phyloP scores from a whole-genome alignment of 2,113 vertebrate species.

The Dicerorhinus sumatrensis region DNA sequence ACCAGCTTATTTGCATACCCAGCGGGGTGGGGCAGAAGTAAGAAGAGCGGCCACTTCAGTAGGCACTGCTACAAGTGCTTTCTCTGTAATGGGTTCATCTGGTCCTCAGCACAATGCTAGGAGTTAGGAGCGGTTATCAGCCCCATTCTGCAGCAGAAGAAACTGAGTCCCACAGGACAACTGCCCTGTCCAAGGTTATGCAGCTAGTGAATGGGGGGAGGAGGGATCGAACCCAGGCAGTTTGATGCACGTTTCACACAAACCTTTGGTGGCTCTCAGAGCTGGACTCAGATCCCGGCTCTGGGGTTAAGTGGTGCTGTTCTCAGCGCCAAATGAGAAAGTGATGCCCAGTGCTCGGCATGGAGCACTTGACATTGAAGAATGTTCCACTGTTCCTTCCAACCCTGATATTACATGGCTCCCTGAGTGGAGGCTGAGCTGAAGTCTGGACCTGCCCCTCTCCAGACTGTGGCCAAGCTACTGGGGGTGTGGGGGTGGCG shows the following conservation, averaged over 20 bases:
- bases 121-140: neutral
- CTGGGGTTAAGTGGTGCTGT: neutral
- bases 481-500: accelerated
- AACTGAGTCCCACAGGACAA: neutral
- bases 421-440: neutral
- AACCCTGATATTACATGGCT: neutral
- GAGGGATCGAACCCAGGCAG: neutral
- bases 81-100: neutral
- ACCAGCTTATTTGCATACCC: neutral
- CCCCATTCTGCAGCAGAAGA: neutral
- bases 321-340: neutral
- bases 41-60: neutral
- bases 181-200: neutral
- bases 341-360: neutral
- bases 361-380: neutral
- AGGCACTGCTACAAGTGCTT: neutral
- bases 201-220: neutral
- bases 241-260: neutral
- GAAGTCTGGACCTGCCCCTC: neutral
- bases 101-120: neutral
- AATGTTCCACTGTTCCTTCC: neutral
- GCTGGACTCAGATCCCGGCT: neutral
- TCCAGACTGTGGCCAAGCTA: neutral
- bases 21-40: neutral
- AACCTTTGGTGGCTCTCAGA: neutral